Conservation (phyloP, 2,797 vertebrate genomes). For the Mycteria americana region DNA sequence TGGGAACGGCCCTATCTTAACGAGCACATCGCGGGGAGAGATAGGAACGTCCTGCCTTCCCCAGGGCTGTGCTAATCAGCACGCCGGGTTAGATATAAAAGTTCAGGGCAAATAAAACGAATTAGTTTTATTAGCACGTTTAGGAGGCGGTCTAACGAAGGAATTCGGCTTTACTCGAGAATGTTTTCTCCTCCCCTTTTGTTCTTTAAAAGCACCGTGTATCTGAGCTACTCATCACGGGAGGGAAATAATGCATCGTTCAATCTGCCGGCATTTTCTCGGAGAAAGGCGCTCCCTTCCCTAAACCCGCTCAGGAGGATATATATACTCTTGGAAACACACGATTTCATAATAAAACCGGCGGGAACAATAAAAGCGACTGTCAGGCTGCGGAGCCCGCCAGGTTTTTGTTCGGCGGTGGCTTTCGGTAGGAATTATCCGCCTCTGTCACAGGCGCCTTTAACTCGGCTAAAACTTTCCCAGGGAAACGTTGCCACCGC, state of each 20-base stretch:
- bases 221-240: not conserved
- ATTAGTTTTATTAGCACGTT: slow-evolving; percentile 64
- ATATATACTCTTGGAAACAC: slow-evolving; percentile 73
- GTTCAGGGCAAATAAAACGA: slow-evolving; percentile 63
- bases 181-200: slow-evolving; percentile 57
- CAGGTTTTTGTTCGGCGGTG: not conserved
- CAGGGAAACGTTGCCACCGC: not conserved
- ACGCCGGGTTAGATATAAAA: slow-evolving; percentile 39
- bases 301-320: slow-evolving; percentile 71
- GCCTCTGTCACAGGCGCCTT: not conserved
- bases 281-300: slow-evolving; percentile 11
- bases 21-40: not conserved
- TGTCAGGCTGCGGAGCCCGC: not conserved
- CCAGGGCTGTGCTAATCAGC: slow-evolving; percentile 34
- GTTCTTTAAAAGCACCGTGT: slow-evolving; percentile 37
- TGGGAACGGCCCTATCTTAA: slow-evolving; percentile 1
- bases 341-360: slow-evolving; percentile 76
- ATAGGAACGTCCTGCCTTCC: not conserved
- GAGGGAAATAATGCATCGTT: not conserved
- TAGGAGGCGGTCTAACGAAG: slow-evolving; percentile 59
- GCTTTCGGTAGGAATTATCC: not conserved
- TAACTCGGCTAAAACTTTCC: not conserved
- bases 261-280: not conserved
- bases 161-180: slow-evolving; percentile 48
- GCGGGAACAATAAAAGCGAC: slow-evolving; percentile 37